Conservation (phyloP, 2,888 invertebrate species). For the Dryadula phaetusa region DNA sequence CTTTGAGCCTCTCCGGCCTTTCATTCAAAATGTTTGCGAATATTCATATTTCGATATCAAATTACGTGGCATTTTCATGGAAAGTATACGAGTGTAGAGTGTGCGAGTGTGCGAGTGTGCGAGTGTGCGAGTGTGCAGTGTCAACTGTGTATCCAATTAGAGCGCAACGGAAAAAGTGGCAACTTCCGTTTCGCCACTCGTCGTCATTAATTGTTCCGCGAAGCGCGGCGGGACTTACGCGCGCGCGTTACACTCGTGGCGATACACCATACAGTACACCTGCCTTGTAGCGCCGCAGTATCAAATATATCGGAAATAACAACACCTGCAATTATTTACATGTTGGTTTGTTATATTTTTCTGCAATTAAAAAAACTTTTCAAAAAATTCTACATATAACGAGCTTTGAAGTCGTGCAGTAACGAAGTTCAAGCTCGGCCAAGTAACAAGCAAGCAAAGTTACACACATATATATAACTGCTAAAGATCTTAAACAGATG, state of each 20-base stretch:
- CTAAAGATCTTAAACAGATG: no score
- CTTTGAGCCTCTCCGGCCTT: conserved; percentile 15
- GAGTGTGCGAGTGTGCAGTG: not conserved
- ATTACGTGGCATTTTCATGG: conserved; percentile 5
- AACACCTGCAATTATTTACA: not conserved
- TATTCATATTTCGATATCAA: conserved; percentile 29
- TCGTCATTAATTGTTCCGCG: not conserved
- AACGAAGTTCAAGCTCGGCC: not conserved
- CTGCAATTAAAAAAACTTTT: no score
- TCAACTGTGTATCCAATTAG: not conserved
- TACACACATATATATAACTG: not conserved
- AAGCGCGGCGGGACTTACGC: not conserved
- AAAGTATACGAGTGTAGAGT: not conserved
- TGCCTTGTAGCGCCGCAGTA: not conserved
- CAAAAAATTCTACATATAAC: not conserved
- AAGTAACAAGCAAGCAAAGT: not conserved
- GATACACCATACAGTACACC: not conserved
- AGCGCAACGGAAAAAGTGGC: not conserved
- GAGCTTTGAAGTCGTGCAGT: not conserved
- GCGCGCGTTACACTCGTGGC: not conserved
- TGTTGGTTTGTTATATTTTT: not conserved
- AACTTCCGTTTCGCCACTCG: conserved; percentile 3
- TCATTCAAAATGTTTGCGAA: conserved; percentile 27
- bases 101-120: not conserved
- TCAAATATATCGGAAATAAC: not conserved